Conservation (phyloP, 1,140 invertebrate species). For the Drosophila neocordata region DNA sequence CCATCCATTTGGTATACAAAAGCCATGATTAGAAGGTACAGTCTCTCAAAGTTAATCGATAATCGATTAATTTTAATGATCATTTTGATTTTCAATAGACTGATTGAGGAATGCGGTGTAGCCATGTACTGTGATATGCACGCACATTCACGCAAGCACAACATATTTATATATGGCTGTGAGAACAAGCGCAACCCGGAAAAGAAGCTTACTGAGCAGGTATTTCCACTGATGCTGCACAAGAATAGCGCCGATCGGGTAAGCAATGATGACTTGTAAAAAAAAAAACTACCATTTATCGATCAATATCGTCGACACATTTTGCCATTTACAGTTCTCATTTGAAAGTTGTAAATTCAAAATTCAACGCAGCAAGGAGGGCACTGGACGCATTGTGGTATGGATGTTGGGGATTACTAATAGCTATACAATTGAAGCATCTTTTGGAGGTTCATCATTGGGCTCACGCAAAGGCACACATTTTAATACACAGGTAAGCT, state of each 20-base stretch:
- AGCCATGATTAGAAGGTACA: slow-evolving; percentile 91
- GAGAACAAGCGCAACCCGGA: slow-evolving; percentile 92
- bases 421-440: slow-evolving; percentile 97
- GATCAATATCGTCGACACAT: neutral
- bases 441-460: slow-evolving; percentile 93
- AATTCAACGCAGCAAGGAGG: slow-evolving; percentile 95
- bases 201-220: slow-evolving; percentile 92
- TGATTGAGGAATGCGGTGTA: slow-evolving; percentile 95
- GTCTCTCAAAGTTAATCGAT: neutral
- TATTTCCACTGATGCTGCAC: slow-evolving; percentile 95
- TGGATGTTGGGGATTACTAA: slow-evolving; percentile 97
- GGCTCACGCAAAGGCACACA: slow-evolving; percentile 92
- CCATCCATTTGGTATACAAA: slow-evolving; percentile 97
- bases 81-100: slow-evolving; percentile 82
- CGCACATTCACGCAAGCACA: slow-evolving; percentile 96
- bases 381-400: slow-evolving; percentile 95
- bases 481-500: slow-evolving; percentile 86
- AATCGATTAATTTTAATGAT: neutral
- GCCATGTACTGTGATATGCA: slow-evolving; percentile 98
- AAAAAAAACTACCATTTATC: neutral
- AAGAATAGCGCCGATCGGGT: slow-evolving; percentile 97
- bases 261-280: slow-evolving; percentile 36
- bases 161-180: slow-evolving; percentile 98
- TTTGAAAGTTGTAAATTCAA: slow-evolving; percentile 97
- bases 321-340: slow-evolving; percentile 88